These are phyloP conservation scores for Oreochromis niloticus DNA, from an alignment of 2,113 vertebrate genomes.

Conservation along the genomic window DNA sequence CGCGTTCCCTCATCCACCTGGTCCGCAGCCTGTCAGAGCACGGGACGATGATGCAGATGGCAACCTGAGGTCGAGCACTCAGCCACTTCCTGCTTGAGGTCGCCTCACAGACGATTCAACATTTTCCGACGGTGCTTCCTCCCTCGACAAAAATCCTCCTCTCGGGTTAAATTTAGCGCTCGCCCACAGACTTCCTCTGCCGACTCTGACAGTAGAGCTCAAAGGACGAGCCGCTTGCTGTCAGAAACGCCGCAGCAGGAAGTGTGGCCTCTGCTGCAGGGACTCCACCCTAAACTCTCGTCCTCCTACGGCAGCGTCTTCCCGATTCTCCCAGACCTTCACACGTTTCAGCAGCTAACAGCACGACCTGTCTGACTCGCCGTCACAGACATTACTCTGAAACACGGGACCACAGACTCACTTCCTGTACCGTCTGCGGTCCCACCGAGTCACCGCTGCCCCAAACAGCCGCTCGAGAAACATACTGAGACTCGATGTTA, in stretches of 20 bases:
- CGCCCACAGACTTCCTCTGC: slow-evolving; percentile 36
- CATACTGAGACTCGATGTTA: too few species aligned
- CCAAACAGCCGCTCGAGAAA: not conserved
- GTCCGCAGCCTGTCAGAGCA: not conserved
- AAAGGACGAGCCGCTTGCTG: not conserved
- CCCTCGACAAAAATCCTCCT: not conserved
- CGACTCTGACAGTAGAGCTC: not conserved
- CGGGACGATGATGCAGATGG: not conserved
- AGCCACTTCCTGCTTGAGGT: slow-evolving; percentile 38
- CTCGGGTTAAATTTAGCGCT: not conserved
- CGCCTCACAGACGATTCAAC: not conserved
- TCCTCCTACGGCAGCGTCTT: not conserved
- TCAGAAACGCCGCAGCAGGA: not conserved
- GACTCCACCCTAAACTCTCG: not conserved
- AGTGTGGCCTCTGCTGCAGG: not conserved
- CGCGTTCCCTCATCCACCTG: not conserved
- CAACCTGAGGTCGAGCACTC: not conserved
- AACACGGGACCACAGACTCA: not conserved
- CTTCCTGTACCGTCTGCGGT: not conserved
- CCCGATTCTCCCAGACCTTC: not conserved
- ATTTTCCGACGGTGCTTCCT: slow-evolving; percentile 20
- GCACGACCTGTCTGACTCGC: not conserved
- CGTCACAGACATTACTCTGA: not conserved
- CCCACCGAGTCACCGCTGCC: not conserved
- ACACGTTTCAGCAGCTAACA: not conserved